Evolutionary conservation across 37 sponge, comb jelly and placozoan genomes (phyloP).

Genomic region (Ianthella basta): DNA sequence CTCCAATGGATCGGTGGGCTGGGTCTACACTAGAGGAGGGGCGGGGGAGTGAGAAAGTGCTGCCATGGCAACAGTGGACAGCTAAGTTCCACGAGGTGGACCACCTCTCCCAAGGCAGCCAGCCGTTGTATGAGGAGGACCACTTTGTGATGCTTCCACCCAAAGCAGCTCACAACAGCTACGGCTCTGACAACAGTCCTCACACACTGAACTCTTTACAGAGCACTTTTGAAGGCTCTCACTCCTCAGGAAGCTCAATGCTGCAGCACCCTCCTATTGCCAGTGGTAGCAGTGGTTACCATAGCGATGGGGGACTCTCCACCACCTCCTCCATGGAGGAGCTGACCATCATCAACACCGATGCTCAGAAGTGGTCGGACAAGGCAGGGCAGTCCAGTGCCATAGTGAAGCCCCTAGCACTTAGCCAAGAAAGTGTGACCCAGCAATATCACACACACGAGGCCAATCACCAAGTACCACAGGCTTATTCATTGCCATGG

Average conservation of each 20-base stretch:
- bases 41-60: no score
- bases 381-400: no score
- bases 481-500: neutral
- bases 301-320: conserved; percentile 23
- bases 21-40: no score
- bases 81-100: conserved; percentile 26
- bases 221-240: neutral
- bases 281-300: conserved; percentile 13
- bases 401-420: conserved; percentile 28
- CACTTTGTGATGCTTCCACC: neutral
- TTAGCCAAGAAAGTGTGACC: neutral
- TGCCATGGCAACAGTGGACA: neutral
- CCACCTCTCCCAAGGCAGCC: neutral
- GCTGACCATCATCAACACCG: conserved; percentile 44
- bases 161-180: neutral
- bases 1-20: no score
- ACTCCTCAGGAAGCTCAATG: neutral
- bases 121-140: conserved; percentile 5
- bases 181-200: conserved; percentile 2
- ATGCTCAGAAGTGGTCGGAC: neutral
- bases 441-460: neutral
- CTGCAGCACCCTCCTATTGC: neutral
- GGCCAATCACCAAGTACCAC: neutral
- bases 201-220: neutral
- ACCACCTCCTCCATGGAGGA: conserved; percentile 56